phyloP scores from a whole-genome alignment of 2,797 vertebrate species.

The Avahi laniger region DNA sequence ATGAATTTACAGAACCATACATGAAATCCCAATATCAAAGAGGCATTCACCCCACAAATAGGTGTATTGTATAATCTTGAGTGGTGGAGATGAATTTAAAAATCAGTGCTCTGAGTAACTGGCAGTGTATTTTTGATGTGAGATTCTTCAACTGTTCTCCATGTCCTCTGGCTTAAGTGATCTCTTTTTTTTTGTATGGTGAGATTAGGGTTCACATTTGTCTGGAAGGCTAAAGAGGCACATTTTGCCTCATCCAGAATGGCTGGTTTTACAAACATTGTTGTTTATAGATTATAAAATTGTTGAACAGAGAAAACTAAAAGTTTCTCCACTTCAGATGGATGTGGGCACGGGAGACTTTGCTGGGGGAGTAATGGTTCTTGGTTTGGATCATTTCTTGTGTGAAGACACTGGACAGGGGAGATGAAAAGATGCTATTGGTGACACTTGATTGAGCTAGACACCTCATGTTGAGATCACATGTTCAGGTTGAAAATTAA shows the following conservation, averaged over 20 bases:
- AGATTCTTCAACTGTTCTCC: constrained; percentile 55
- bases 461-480: constrained; percentile 15
- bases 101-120: too few species aligned
- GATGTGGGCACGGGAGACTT: constrained; percentile 93
- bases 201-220: constrained; percentile 86
- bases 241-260: constrained; percentile 83
- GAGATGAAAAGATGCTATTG: constrained; percentile 34
- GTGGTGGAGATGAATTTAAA: background rate
- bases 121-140: too few species aligned
- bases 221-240: constrained; percentile 90
- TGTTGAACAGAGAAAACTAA: constrained; percentile 89
- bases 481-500: background rate
- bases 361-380: constrained; percentile 90
- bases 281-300: constrained; percentile 87
- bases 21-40: background rate
- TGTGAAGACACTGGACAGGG: too few species aligned
- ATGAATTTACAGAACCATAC: too few species aligned
- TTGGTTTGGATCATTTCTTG: constrained; percentile 90
- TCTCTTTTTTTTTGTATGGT: background rate
- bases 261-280: constrained; percentile 87
- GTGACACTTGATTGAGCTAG: constrained; percentile 55
- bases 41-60: background rate
- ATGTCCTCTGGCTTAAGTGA: background rate
- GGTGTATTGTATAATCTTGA: background rate
- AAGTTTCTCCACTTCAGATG: constrained; percentile 92